Conservation (phyloP, 2,113 vertebrate genomes). For the Tragelaphus scriptus region DNA sequence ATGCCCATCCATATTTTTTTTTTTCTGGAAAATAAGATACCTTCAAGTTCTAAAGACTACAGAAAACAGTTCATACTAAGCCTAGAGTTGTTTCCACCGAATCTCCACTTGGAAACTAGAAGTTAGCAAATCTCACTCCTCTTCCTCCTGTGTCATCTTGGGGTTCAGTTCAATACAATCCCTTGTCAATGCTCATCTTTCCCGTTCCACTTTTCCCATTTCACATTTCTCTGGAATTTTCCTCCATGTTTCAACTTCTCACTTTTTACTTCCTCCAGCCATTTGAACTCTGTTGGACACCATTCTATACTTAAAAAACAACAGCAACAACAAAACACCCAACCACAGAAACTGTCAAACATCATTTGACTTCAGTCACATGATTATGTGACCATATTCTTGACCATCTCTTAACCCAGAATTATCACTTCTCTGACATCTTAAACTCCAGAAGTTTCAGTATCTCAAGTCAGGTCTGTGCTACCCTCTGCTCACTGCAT, state of each 20-base stretch:
- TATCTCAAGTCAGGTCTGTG: accelerated
- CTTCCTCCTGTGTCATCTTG: not conserved
- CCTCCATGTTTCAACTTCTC: not conserved
- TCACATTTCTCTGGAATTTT: not conserved
- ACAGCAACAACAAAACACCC: not conserved
- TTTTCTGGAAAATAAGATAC: not conserved
- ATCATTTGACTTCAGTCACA: not conserved
- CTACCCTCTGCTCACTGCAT: accelerated
- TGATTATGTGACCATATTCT: no score
- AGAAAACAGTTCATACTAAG: not conserved
- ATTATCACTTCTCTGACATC: not conserved
- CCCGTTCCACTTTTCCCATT: not conserved
- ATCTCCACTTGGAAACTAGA: not conserved
- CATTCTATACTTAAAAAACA: not conserved
- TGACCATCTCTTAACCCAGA: not conserved
- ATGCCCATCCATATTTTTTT: not conserved
- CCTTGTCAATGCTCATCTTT: not conserved
- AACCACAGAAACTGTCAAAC: not conserved
- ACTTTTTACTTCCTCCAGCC: not conserved
- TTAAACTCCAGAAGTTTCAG: accelerated
- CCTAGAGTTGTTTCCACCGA: no score
- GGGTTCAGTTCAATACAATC: no score
- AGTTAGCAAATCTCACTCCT: accelerated
- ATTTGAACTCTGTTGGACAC: not conserved
- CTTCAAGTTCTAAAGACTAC: not conserved